phyloP scores from a whole-genome alignment of 2,113 vertebrate genomes.

The Climacteris rufus region DNA sequence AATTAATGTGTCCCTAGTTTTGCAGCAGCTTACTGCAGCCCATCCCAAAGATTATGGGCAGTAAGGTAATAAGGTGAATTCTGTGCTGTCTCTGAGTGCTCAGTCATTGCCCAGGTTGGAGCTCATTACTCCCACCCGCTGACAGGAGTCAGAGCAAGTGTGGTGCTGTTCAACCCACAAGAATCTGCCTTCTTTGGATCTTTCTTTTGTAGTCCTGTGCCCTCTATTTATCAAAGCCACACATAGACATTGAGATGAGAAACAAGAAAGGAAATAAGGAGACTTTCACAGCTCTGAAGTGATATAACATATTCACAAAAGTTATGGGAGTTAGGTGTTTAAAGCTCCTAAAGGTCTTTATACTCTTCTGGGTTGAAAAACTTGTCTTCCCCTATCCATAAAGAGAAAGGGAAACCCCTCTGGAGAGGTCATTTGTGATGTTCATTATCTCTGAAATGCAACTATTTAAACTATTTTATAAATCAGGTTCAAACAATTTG shows the following conservation, averaged over 20 bases:
- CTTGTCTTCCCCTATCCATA: not conserved
- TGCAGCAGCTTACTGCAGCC: not conserved
- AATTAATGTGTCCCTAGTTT: not conserved
- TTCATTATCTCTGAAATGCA: constrained; percentile 37
- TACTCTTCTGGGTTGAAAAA: not conserved
- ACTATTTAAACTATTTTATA: constrained; percentile 46
- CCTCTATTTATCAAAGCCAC: not conserved
- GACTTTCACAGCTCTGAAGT: not conserved
- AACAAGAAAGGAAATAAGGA: not conserved
- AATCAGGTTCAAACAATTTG: constrained; percentile 40
- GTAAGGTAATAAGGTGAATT: not conserved
- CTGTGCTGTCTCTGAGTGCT: not conserved
- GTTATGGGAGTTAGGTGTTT: not conserved
- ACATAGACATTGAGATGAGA: not conserved
- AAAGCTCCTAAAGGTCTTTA: not conserved
- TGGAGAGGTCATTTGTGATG: constrained; percentile 19
- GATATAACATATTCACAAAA: not conserved
- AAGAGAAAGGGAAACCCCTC: not conserved
- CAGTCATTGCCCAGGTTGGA: fast-evolving
- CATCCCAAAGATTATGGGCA: not conserved
- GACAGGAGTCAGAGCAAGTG: not conserved
- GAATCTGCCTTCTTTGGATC: not conserved
- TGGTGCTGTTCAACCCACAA: not conserved
- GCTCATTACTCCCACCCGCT: not conserved
- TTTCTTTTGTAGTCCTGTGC: not conserved